Evolutionary conservation across 2,113 vertebrate species (phyloP).

Genomic region (Pomatostomus ruficeps): DNA sequence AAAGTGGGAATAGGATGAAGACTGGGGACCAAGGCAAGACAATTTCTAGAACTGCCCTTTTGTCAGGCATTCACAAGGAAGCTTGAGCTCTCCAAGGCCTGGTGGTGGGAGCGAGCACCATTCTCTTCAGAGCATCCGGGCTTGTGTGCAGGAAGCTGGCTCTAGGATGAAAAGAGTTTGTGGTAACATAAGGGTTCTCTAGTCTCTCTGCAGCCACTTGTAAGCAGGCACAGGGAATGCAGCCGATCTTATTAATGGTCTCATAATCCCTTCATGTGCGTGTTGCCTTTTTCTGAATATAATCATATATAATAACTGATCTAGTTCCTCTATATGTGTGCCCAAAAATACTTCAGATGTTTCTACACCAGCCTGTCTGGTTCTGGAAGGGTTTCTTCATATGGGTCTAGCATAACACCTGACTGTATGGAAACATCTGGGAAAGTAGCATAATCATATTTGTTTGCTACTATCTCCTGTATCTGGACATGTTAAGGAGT

Average conservation of each 20-base stretch:
- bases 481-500: not conserved
- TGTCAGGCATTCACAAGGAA: not conserved
- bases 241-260: not conserved
- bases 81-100: not conserved
- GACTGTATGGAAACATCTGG: not conserved
- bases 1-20: not conserved
- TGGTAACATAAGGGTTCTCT: not conserved
- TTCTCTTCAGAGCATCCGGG: not conserved
- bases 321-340: not conserved
- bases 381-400: not conserved
- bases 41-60: not conserved
- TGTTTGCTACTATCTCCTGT: not conserved
- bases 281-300: not conserved
- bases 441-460: not conserved
- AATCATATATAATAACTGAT: not conserved
- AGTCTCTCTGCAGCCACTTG: not conserved
- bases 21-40: not conserved
- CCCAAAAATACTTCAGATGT: not conserved
- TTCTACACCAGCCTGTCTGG: not conserved
- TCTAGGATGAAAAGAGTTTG: not conserved
- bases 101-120: accelerated
- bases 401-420: not conserved
- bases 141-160: accelerated
- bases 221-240: not conserved
- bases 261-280: not conserved